Conservation (phyloP, 2,113 vertebrate species). For the Emydura subglobosa region DNA sequence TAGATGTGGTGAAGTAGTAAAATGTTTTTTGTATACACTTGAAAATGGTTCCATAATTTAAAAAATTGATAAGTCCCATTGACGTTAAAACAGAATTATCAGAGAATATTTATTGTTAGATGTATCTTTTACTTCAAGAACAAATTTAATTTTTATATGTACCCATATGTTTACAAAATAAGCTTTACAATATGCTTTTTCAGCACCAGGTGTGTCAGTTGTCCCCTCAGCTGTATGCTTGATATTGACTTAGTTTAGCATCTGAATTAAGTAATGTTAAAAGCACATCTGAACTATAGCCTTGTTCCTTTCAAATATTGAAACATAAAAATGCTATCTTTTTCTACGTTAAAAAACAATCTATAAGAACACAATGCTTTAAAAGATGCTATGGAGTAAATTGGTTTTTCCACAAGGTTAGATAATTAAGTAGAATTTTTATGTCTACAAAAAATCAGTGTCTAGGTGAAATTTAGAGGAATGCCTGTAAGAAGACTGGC, state of each 20-base stretch:
- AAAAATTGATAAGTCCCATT: background rate
- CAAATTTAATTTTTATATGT: background rate
- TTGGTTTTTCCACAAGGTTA: background rate
- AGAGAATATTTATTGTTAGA: background rate
- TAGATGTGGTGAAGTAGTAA: background rate
- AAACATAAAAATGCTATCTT: background rate
- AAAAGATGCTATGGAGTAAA: background rate
- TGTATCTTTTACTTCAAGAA: background rate
- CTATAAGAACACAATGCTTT: background rate
- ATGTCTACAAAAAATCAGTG: constrained; percentile 23
- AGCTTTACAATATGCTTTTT: constrained; percentile 20
- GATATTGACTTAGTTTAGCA: background rate
- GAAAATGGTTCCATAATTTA: background rate
- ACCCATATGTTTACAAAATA: background rate
- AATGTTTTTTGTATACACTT: background rate
- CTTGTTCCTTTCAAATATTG: background rate
- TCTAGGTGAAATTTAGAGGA: constrained; percentile 45
- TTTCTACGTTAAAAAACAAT: background rate
- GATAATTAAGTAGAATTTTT: constrained; percentile 49
- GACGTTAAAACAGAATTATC: background rate
- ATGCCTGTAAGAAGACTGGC: constrained; percentile 30
- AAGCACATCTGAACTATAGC: background rate
- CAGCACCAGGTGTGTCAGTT: constrained; percentile 3
- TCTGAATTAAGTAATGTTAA: background rate
- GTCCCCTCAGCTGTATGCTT: background rate